phyloP scores from a whole-genome alignment of 2,888 invertebrate species.

The Athetis lepigone region DNA sequence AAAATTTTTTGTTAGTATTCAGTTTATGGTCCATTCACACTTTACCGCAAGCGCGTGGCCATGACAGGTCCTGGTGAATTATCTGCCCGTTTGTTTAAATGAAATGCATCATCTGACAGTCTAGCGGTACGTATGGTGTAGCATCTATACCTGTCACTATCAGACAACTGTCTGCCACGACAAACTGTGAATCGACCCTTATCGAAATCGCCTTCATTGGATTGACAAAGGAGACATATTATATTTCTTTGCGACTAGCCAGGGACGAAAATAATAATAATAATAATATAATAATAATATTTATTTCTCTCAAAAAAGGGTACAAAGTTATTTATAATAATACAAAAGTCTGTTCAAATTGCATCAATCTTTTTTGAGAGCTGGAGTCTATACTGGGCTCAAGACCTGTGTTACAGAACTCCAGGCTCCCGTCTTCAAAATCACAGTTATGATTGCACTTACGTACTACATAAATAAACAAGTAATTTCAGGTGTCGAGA shows the following conservation, averaged over 20 bases:
- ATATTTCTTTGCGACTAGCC: constrained; percentile 10
- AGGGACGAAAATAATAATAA: background rate
- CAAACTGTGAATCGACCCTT: constrained; percentile 41
- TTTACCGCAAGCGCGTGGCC: constrained; percentile 32
- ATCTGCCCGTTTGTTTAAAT: constrained; percentile 42
- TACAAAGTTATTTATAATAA: too few relatives aligned
- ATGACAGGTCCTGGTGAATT: constrained; percentile 53
- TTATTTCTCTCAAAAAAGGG: too few relatives aligned
- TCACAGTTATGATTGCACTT: too few relatives aligned
- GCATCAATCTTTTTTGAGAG: too few relatives aligned
- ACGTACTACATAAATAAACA: too few relatives aligned
- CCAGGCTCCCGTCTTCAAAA: too few relatives aligned
- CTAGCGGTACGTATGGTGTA: constrained; percentile 34
- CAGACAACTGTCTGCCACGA: constrained; percentile 35
- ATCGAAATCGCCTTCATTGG: constrained; percentile 15
- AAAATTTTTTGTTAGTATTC: constrained; percentile 1
- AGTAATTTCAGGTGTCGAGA: too few relatives aligned
- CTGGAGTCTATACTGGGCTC: too few relatives aligned
- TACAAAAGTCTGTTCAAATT: too few relatives aligned
- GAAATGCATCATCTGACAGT: constrained; percentile 45
- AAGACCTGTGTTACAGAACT: too few relatives aligned
- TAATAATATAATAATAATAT: too few relatives aligned
- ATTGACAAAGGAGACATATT: constrained; percentile 9
- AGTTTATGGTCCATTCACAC: constrained; percentile 32
- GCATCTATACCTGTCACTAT: constrained; percentile 54